These are phyloP conservation scores for Xiphorhynchus elegans DNA, from an alignment of 2,113 vertebrate species.

Conservation along the genomic window DNA sequence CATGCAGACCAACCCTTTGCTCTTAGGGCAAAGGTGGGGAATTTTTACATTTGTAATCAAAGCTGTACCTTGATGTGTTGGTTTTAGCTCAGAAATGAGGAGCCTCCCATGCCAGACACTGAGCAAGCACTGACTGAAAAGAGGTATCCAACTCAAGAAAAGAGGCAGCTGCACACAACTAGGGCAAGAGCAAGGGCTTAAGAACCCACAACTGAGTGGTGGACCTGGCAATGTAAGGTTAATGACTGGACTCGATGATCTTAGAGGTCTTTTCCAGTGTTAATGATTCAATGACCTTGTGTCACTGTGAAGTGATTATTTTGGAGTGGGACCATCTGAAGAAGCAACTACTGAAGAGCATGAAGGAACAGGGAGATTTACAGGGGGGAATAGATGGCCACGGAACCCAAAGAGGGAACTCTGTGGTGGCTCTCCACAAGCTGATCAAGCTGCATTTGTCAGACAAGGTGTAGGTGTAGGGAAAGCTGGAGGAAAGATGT, in stretches of 20 bases:
- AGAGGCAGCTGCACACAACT: neutral
- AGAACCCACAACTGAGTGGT: neutral
- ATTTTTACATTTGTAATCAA: neutral
- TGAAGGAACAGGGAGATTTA: neutral
- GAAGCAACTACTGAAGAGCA: neutral
- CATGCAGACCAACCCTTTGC: neutral
- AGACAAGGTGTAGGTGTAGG: neutral
- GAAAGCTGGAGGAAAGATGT: neutral
- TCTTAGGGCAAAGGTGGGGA: neutral
- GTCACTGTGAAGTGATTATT: neutral
- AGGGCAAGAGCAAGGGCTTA: neutral
- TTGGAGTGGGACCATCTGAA: neutral
- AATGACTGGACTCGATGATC: neutral
- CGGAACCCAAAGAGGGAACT: neutral
- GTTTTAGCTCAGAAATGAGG: neutral
- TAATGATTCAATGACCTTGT: too few species aligned
- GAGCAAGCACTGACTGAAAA: neutral
- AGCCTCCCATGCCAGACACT: rapidly evolving
- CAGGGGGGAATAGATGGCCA: neutral
- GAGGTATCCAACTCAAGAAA: neutral
- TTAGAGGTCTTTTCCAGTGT: neutral
- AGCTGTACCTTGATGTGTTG: neutral
- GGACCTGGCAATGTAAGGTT: neutral
- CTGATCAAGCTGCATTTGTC: neutral
- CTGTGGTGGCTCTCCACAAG: neutral